Percentiles rank a stretch among this genome's conserved stretches.
Evolutionary conservation across 1,140 invertebrate species (phyloP).

Genomic region (Dreissena polymorpha): DNA sequence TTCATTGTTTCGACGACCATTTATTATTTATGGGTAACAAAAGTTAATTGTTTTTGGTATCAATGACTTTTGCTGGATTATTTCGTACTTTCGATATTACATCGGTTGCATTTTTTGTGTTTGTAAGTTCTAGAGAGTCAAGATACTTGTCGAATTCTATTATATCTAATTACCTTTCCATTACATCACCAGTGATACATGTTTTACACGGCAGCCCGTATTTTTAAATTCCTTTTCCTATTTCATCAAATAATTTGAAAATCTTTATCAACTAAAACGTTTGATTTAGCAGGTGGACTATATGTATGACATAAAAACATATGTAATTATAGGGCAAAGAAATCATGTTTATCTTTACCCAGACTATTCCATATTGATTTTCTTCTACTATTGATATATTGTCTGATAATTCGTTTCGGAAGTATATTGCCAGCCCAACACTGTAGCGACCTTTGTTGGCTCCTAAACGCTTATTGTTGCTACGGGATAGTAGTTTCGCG

Average conservation of each 20-base stretch:
- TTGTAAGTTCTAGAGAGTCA: no score
- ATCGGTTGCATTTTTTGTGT: constrained; percentile 6
- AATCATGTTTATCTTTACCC: constrained; percentile 12
- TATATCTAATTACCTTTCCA: neutral
- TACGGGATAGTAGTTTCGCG: no score
- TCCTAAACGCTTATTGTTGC: no score
- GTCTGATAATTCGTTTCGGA: constrained; percentile 8
- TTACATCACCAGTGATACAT: constrained; percentile 19
- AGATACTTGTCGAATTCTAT: constrained; percentile 6
- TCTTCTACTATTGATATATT: constrained; percentile 10
- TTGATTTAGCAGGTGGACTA: neutral
- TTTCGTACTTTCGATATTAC: neutral
- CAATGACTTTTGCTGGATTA: neutral
- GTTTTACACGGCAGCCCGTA: constrained; percentile 1
- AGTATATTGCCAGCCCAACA: no score
- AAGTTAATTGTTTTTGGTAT: constrained; percentile 2
- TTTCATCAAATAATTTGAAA: constrained; percentile 5
- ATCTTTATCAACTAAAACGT: constrained; percentile 1
- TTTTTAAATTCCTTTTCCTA: constrained; percentile 18
- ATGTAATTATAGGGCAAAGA: no score
- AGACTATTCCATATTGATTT: constrained; percentile 22
- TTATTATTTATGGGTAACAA: no score
- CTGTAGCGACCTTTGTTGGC: no score
- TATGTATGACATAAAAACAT: constrained; percentile 25
- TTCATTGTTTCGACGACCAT: neutral